phyloP scores from a whole-genome alignment of 2,888 invertebrate genomes.

The Dasysyrphus albostriatus region DNA sequence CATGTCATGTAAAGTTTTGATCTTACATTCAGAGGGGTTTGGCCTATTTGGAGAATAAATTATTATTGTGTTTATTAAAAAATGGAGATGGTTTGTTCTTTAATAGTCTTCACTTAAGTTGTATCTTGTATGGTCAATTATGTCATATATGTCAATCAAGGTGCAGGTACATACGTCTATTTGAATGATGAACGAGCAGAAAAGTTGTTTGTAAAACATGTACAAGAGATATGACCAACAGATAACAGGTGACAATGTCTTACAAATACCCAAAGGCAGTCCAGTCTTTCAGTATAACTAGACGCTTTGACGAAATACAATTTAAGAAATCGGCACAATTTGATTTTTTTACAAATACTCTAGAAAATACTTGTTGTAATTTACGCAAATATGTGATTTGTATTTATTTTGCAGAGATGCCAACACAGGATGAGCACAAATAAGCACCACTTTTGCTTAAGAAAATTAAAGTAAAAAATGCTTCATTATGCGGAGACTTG shows the following conservation, averaged over 20 bases:
- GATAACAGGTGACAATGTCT: not conserved
- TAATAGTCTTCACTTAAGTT: not conserved
- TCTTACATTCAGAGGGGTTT: not conserved
- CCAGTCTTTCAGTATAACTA: too few species aligned
- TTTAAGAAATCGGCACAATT: too few species aligned
- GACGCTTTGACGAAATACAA: too few species aligned
- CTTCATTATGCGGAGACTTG: too few species aligned
- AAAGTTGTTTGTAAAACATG: not conserved
- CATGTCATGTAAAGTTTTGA: conserved; percentile 4
- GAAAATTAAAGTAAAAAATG: too few species aligned
- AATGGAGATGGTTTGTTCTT: not conserved
- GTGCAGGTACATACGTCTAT: not conserved
- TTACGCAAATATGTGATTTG: too few species aligned
- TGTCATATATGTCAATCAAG: conserved; percentile 38
- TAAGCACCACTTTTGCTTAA: too few species aligned
- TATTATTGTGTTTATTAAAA: not conserved
- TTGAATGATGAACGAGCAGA: conserved; percentile 1
- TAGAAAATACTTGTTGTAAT: too few species aligned
- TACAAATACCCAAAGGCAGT: too few species aligned
- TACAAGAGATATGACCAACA: not conserved
- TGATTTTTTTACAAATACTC: too few species aligned
- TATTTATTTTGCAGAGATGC: too few species aligned
- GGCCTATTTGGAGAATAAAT: not conserved
- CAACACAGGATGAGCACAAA: too few species aligned
- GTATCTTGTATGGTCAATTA: not conserved